Conservation (phyloP, 2,797 vertebrate species). For the Pipistrellus kuhlii region DNA sequence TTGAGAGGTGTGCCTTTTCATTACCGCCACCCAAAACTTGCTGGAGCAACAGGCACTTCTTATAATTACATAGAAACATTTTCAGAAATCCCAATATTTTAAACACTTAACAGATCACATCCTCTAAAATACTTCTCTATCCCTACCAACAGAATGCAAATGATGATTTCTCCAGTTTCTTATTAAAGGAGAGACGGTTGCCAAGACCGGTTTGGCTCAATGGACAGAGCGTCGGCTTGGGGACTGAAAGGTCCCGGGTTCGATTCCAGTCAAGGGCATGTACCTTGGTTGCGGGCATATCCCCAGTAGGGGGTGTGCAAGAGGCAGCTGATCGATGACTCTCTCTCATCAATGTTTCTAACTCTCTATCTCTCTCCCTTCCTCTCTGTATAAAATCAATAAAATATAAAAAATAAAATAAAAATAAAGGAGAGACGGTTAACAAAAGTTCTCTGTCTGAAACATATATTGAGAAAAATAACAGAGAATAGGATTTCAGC, state of each 20-base stretch:
- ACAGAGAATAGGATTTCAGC: slow-evolving; percentile 41
- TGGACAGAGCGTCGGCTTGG: too few relatives aligned
- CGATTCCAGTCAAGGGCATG: too few relatives aligned
- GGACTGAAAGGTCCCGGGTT: too few relatives aligned
- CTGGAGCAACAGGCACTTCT: slow-evolving; percentile 72
- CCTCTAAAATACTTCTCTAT: slow-evolving; percentile 69
- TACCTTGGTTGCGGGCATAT: too few relatives aligned
- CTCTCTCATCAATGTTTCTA: too few relatives aligned
- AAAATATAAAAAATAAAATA: too few relatives aligned
- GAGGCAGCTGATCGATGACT: too few relatives aligned
- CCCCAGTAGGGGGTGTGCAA: too few relatives aligned
- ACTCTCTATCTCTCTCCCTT: too few relatives aligned
- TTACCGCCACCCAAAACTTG: slow-evolving; percentile 12
- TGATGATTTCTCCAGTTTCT: slow-evolving; percentile 72
- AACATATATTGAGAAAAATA: slow-evolving; percentile 63
- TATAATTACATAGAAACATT: slow-evolving; percentile 68
- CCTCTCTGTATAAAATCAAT: too few relatives aligned
- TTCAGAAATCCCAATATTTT: slow-evolving; percentile 76
- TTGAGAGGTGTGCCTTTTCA: slow-evolving; percentile 40
- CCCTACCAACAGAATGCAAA: slow-evolving; percentile 74
- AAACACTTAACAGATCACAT: slow-evolving; percentile 69
- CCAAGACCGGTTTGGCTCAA: too few relatives aligned
- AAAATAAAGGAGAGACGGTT: slow-evolving; percentile 67
- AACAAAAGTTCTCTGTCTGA: slow-evolving; percentile 76
- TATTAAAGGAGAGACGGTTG: slow-evolving; percentile 67